phyloP scores from a whole-genome alignment of 2,888 invertebrate species.

The Andrena minutula region DNA sequence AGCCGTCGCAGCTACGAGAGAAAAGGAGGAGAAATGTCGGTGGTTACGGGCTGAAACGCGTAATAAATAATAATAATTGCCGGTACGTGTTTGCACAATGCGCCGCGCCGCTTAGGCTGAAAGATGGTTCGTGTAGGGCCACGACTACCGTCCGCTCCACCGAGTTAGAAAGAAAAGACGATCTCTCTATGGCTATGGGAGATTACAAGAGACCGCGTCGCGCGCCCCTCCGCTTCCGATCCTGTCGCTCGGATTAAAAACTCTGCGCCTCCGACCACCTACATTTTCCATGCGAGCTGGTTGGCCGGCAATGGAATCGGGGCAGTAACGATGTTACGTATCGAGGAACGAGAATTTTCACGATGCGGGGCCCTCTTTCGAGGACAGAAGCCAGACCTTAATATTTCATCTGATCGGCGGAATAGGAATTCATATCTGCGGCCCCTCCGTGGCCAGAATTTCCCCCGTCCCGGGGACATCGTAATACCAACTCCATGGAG shows the following conservation, averaged over 20 bases:
- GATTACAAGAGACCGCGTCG: slow-evolving; percentile 59
- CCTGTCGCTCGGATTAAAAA: slow-evolving; percentile 39
- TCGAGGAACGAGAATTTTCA: slow-evolving; percentile 76
- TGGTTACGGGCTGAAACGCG: slow-evolving; percentile 75
- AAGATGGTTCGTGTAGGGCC: slow-evolving; percentile 24
- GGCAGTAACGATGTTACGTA: slow-evolving; percentile 26
- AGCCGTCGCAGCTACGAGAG: slow-evolving; percentile 28
- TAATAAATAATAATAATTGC: slow-evolving; percentile 84
- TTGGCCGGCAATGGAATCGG: slow-evolving; percentile 36
- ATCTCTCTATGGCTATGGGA: slow-evolving; percentile 54
- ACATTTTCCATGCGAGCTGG: slow-evolving; percentile 1
- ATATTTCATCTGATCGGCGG: slow-evolving; percentile 82
- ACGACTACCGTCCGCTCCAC: slow-evolving; percentile 13
- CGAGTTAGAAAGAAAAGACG: slow-evolving; percentile 39
- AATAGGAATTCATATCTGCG: slow-evolving; percentile 80
- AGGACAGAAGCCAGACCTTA: slow-evolving; percentile 62
- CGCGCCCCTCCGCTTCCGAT: slow-evolving; percentile 27
- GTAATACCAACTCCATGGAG: slow-evolving; percentile 29
- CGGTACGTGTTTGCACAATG: slow-evolving; percentile 83
- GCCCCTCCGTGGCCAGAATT: slow-evolving; percentile 52
- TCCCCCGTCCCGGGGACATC: slow-evolving; percentile 1
- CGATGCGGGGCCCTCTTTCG: slow-evolving; percentile 43
- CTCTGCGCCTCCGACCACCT: slow-evolving; percentile 4
- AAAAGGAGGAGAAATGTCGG: slow-evolving; percentile 71
- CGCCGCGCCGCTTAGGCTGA: slow-evolving; percentile 77